phyloP scores from a whole-genome alignment of 2,113 vertebrate species.

The Channa argus region DNA sequence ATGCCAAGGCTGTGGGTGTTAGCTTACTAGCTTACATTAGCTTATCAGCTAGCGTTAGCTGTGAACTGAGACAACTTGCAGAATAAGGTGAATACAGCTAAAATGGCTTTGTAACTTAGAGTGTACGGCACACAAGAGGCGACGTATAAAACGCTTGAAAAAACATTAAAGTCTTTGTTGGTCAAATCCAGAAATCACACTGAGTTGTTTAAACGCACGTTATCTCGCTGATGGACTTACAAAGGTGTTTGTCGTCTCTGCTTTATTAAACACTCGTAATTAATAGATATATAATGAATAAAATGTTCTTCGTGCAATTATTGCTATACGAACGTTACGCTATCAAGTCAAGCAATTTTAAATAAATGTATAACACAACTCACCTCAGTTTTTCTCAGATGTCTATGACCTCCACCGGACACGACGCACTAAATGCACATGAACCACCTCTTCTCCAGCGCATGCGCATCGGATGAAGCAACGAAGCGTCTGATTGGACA shows the following conservation, averaged over 20 bases:
- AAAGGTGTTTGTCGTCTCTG: not conserved
- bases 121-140: not conserved
- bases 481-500: conserved; percentile 69
- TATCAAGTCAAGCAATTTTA: no score
- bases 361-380: conserved; percentile 34
- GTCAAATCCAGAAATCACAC: not conserved
- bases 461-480: conserved; percentile 64
- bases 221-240: conserved; percentile 6
- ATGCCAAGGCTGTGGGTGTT: conserved; percentile 40
- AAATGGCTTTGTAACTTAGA: rapidly evolving
- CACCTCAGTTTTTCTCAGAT: conserved; percentile 63
- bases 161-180: not conserved
- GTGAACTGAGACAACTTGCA: not conserved
- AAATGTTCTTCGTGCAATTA: rapidly evolving
- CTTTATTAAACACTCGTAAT: not conserved
- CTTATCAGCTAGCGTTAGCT: conserved; percentile 2
- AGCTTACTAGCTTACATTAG: conserved; percentile 45
- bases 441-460: conserved; percentile 44
- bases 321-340: not conserved
- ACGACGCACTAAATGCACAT: conserved; percentile 63
- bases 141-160: not conserved
- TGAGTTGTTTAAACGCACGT: conserved; percentile 24
- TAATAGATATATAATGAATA: not conserved
- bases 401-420: conserved; percentile 82
- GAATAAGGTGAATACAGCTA: not conserved